These are phyloP conservation scores for Xiphias gladius DNA, from an alignment of 2,113 vertebrate species.

Conservation along the genomic window DNA sequence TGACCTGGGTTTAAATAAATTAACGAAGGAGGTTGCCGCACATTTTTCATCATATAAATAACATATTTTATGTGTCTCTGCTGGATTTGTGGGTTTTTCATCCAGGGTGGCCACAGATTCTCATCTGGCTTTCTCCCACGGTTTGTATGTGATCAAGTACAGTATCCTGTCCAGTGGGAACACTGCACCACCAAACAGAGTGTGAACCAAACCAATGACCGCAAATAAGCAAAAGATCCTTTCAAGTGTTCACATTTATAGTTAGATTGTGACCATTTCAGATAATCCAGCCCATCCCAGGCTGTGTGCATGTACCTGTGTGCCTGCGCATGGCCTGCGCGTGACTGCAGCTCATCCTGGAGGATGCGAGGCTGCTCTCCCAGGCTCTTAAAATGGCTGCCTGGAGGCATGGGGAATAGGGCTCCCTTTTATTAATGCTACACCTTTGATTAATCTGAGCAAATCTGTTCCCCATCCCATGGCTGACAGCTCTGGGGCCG, in stretches of 20 bases:
- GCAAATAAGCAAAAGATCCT: not conserved
- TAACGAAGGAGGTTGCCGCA: slow-evolving; percentile 10
- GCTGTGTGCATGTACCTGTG: slow-evolving; percentile 10
- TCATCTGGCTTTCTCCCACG: slow-evolving; percentile 30
- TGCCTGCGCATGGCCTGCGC: slow-evolving; percentile 16
- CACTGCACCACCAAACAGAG: not conserved
- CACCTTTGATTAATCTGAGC: slow-evolving; percentile 86
- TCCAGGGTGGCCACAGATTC: slow-evolving; percentile 37
- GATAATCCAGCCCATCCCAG: not conserved
- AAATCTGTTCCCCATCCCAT: slow-evolving; percentile 84
- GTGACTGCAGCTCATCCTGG: slow-evolving; percentile 49
- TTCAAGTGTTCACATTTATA: not conserved
- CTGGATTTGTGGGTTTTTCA: slow-evolving; percentile 46
- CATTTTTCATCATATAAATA: slow-evolving; percentile 32
- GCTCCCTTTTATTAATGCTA: slow-evolving; percentile 79
- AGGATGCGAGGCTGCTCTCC: slow-evolving; percentile 54
- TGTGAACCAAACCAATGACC: not conserved
- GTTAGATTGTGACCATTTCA: not conserved
- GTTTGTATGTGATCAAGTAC: not conserved
- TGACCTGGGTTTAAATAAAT: slow-evolving; percentile 54
- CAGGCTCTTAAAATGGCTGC: slow-evolving; percentile 68
- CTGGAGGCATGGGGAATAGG: slow-evolving; percentile 65
- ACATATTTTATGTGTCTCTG: slow-evolving; percentile 36
- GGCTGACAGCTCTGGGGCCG: slow-evolving; percentile 77
- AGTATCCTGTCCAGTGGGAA: slow-evolving; percentile 21